phyloP scores from a whole-genome alignment of 2,888 invertebrate species.

The Aspidiotus destructor region DNA sequence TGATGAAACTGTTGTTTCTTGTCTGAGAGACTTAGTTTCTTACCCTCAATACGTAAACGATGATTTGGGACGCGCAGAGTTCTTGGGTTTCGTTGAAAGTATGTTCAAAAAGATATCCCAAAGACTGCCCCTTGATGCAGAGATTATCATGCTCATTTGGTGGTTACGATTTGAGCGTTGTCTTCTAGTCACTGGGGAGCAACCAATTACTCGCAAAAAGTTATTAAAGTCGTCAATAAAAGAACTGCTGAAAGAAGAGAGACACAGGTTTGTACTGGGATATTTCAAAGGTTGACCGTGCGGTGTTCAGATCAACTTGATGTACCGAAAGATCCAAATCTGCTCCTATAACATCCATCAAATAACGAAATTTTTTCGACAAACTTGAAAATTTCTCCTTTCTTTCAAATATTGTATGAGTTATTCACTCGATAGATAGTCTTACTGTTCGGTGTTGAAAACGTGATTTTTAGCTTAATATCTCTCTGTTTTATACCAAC shows the following conservation, averaged over 20 bases:
- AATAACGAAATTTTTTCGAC: too few relatives aligned
- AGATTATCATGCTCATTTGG: slow-evolving; percentile 47
- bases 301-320: too few relatives aligned
- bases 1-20: slow-evolving; percentile 16
- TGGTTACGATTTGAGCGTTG: slow-evolving; percentile 55
- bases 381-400: too few relatives aligned
- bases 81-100: slow-evolving; percentile 10
- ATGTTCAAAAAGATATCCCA: slow-evolving; percentile 15
- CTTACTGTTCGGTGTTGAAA: too few relatives aligned
- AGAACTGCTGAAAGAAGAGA: slow-evolving; percentile 24
- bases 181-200: slow-evolving; percentile 38
- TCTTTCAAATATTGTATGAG: too few relatives aligned
- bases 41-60: slow-evolving; percentile 26
- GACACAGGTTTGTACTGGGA: slow-evolving; percentile 13
- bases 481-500: too few relatives aligned
- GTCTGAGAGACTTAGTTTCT: slow-evolving; percentile 22
- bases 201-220: slow-evolving; percentile 18
- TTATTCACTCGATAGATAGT: too few relatives aligned
- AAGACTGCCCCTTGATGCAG: slow-evolving; percentile 9
- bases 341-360: too few relatives aligned
- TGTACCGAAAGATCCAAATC: too few relatives aligned
- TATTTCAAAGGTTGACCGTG: neutral
- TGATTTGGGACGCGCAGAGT: slow-evolving; percentile 17
- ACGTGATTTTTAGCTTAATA: too few relatives aligned
- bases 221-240: slow-evolving; percentile 17